phyloP scores from a whole-genome alignment of 2,888 invertebrate species.

The Bursaphelenchus okinawaensis region DNA sequence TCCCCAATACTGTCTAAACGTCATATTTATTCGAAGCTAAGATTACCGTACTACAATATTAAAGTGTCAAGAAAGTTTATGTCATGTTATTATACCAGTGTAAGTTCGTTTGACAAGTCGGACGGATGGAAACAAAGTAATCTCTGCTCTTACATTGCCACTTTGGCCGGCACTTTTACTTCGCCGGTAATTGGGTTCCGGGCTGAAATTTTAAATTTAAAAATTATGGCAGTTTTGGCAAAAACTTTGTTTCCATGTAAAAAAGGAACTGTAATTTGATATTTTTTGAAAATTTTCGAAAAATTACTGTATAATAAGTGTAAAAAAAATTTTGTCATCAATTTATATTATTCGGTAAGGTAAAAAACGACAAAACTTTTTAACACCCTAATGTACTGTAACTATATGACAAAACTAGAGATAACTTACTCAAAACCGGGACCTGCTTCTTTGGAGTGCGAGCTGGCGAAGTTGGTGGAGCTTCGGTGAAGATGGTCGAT shows the following conservation, averaged over 20 bases:
- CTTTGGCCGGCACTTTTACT: constrained; percentile 43
- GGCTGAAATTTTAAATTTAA: constrained; percentile 36
- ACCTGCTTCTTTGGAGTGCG: constrained; percentile 51
- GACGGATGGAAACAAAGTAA: background rate
- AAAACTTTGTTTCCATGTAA: background rate
- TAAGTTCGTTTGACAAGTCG: background rate
- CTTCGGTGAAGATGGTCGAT: constrained; percentile 49
- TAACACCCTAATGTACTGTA: too few relatives aligned
- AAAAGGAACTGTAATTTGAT: background rate
- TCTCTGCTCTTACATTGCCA: constrained; percentile 34
- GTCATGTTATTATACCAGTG: background rate
- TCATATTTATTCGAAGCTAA: too few relatives aligned
- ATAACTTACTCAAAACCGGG: constrained; percentile 44
- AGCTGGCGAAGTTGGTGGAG: constrained; percentile 38
- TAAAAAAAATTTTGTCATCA: background rate
- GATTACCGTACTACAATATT: too few relatives aligned
- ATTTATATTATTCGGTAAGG: background rate
- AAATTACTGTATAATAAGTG: too few relatives aligned
- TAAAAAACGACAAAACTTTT: background rate
- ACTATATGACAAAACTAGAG: too few relatives aligned
- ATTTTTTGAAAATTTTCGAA: background rate
- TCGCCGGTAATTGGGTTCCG: constrained; percentile 56
- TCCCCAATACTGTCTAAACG: too few relatives aligned
- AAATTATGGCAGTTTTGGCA: background rate
- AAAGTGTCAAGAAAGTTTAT: too few relatives aligned